phyloP scores from a whole-genome alignment of 1,140 invertebrate genomes.

The Venturia canescens region DNA sequence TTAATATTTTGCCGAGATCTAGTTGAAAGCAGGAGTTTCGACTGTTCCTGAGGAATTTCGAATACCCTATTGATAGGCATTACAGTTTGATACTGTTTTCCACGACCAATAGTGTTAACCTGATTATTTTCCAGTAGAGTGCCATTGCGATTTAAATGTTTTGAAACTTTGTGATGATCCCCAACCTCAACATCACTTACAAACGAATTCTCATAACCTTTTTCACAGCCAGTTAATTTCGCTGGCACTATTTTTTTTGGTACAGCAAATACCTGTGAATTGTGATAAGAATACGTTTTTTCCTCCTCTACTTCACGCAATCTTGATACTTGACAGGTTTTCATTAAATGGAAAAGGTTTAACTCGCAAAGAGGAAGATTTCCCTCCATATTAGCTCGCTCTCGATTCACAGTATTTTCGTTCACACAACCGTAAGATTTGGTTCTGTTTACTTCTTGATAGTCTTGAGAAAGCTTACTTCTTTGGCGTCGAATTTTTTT shows the following conservation, averaged over 20 bases:
- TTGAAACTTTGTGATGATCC: background rate
- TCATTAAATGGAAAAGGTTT: too few relatives aligned
- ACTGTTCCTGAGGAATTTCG: background rate
- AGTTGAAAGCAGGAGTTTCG: too few relatives aligned
- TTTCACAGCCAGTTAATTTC: background rate
- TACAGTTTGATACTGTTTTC: too few relatives aligned
- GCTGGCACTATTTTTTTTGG: too few relatives aligned
- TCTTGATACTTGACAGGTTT: too few relatives aligned
- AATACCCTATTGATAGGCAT: background rate
- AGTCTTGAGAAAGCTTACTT: background rate
- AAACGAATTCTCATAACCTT: background rate
- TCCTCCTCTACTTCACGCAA: too few relatives aligned
- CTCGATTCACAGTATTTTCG: too few relatives aligned
- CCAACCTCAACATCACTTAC: background rate
- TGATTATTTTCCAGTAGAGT: too few relatives aligned
- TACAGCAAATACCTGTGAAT: too few relatives aligned
- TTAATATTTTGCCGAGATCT: background rate
- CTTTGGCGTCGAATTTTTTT: background rate
- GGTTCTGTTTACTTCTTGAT: background rate
- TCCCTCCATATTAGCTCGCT: too few relatives aligned
- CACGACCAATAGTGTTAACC: background rate
- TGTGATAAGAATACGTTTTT: too few relatives aligned
- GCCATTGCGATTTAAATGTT: background rate
- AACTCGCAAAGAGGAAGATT: too few relatives aligned
- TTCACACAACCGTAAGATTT: background rate